These are phyloP conservation scores for Vanessa tameamea DNA, from an alignment of 1,140 invertebrate species.

Conservation along the genomic window DNA sequence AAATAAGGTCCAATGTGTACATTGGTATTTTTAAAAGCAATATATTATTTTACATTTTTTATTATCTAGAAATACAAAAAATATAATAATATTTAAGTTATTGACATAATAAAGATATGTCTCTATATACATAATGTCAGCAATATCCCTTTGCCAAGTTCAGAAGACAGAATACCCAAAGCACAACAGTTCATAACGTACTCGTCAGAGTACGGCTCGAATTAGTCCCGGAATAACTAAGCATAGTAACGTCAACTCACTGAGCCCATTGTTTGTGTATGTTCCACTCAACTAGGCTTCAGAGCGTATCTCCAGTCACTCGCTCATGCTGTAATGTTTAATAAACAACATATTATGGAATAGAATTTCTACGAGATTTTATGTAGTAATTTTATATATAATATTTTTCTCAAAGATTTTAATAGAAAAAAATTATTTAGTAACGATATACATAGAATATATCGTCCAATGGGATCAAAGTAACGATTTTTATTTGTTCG, in stretches of 20 bases:
- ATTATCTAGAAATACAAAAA: background rate
- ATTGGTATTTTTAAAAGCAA: no score
- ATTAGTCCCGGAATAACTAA: conserved; percentile 26
- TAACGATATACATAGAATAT: no score
- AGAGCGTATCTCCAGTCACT: conserved; percentile 14
- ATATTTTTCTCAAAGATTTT: background rate
- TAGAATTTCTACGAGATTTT: conserved; percentile 6
- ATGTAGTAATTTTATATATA: background rate
- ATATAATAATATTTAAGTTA: background rate
- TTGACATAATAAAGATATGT: background rate
- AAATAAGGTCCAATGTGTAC: no score
- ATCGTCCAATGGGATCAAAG: no score
- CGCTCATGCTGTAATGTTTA: conserved; percentile 8
- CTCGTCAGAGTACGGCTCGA: conserved; percentile 9
- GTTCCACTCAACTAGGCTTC: conserved; percentile 25
- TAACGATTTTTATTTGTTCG: no score
- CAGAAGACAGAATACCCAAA: conserved; percentile 16
- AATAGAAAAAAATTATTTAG: no score
- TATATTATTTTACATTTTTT: no score
- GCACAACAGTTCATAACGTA: conserved; percentile 14
- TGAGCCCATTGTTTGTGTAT: conserved; percentile 25
- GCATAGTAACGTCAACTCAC: conserved; percentile 7
- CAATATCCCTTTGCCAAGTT: conserved; percentile 2
- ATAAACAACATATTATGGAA: conserved; percentile 9
- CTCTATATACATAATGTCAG: background rate